These are phyloP conservation scores for Leucophenga montana DNA, from an alignment of 2,888 invertebrate species.

Conservation along the genomic window DNA sequence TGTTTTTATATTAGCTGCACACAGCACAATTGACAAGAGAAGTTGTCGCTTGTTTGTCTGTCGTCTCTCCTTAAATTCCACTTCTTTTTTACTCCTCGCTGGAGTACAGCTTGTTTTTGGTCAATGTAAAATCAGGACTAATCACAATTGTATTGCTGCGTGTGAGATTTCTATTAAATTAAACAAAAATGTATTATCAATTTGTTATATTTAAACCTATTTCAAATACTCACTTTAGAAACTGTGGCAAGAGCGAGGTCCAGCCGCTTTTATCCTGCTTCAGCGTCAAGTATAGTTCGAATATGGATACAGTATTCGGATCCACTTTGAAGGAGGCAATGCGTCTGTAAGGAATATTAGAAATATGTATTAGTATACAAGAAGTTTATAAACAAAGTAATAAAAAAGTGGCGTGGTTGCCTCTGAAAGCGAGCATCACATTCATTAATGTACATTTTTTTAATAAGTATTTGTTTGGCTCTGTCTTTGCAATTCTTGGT, in stretches of 20 bases:
- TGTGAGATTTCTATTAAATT: conserved; percentile 82
- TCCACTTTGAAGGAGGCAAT: conserved; percentile 90
- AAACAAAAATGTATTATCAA: not conserved
- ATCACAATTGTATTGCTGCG: conserved; percentile 91
- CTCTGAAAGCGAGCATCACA: too few species aligned
- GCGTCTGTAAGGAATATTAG: conserved; percentile 73
- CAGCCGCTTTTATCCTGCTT: conserved; percentile 90
- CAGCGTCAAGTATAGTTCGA: conserved; percentile 90
- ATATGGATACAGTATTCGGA: conserved; percentile 89
- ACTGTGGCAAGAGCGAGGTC: conserved; percentile 90
- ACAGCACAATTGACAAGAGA: conserved; percentile 47
- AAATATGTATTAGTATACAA: not conserved
- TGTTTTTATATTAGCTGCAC: conserved; percentile 40
- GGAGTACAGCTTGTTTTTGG: conserved; percentile 92
- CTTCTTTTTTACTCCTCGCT: conserved; percentile 68
- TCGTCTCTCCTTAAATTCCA: conserved; percentile 16
- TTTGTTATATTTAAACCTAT: not conserved
- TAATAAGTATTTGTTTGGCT: too few species aligned
- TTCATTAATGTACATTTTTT: too few species aligned
- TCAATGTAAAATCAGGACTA: conserved; percentile 89
- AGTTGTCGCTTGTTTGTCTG: conserved; percentile 13
- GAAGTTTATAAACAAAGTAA: too few species aligned
- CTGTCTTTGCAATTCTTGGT: too few species aligned
- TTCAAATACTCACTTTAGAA: conserved; percentile 86
- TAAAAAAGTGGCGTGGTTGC: too few species aligned